Base-by-base conservation (phyloP, 2,113 vertebrate species). In the Nerophis lumbriciformis region DNA sequence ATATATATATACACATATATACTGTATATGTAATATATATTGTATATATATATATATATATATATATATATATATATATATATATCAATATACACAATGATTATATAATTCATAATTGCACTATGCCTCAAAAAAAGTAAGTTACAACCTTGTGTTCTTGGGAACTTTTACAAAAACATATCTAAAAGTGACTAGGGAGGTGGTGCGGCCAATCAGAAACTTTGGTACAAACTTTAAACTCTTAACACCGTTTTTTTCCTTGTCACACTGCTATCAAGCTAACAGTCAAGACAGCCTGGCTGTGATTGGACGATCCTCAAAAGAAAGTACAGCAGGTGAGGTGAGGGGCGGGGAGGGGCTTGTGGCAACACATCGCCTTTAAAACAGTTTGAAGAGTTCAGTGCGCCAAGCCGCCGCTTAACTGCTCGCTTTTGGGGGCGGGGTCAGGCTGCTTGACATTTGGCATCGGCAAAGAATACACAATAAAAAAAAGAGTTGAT, bases 21-120 rank as follows among this genome's bases (percentile, higher is more conserved):
- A 88, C 93, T 94, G 92, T 94, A 90, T 88, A 90, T 94, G n/a
- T n/a, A n/a, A n/a, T n/a, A n/a, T n/a, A n/a, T n/a, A n/a, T n/a
- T n/a, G 92, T 91, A 93, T 92, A 94, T 89, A 77, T 8, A 8
- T 83, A 89, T 85, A 92, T 91, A 90, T 93, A 93, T 93, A 88
- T 93, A 94, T 92, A 94, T 4, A 11, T 15, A 38, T 83, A 89
- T 85, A 92, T 91, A 90, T 93, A 93, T 93, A 88, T 93, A 94
- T 28, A 28, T 28, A 28, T 28, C 28, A 28, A 28, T 28, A 2
- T 28, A 28, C 28, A 28, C 92, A 95, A 90, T 89, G 90, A 94
- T 93, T 92, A 93, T 92, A 94, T 90, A 90, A 90, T 94, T 93
- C 80, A 82, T 89, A 94, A 94, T 92, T 94, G 94, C 92, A 95